Evolutionary conservation across 1,140 invertebrate species (phyloP).

Genomic region (Epicauta chinensis): DNA sequence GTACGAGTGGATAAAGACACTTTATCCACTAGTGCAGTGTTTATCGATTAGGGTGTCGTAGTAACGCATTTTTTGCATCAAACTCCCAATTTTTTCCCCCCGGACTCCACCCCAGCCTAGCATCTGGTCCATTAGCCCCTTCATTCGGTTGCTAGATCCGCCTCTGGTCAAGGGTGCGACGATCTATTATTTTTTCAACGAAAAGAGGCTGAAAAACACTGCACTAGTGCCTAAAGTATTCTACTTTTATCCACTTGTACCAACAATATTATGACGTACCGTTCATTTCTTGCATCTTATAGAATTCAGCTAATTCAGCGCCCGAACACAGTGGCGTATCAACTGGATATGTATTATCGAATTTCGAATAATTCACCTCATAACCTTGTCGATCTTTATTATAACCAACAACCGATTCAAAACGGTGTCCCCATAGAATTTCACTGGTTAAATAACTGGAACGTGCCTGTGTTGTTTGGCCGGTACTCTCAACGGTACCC

Average conservation of each 20-base stretch:
- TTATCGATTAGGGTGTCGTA: no score
- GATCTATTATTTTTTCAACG: no score
- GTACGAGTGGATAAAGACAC: no score
- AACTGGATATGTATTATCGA: constrained; percentile 75
- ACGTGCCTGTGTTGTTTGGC: constrained; percentile 57
- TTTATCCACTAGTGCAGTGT: no score
- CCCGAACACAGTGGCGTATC: constrained; percentile 81
- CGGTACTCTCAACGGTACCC: constrained; percentile 57
- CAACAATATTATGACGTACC: neutral
- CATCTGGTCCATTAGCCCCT: neutral
- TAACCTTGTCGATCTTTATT: constrained; percentile 89
- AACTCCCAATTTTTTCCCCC: no score
- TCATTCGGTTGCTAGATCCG: neutral
- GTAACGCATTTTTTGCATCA: no score
- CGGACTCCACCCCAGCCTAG: no score
- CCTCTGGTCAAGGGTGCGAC: neutral
- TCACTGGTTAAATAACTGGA: constrained; percentile 73
- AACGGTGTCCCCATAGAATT: constrained; percentile 91
- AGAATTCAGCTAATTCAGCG: constrained; percentile 49
- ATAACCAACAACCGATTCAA: constrained; percentile 79
- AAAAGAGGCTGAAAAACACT: no score
- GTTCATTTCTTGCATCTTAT: constrained; percentile 9
- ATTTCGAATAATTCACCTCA: constrained; percentile 82
- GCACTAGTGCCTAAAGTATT: no score
- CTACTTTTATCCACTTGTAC: neutral